A percentile compares a stretch with the other conserved stretches of the same genome.
phyloP scores from a whole-genome alignment of 2,797 vertebrate genomes.

The Naso thynnoides region DNA sequence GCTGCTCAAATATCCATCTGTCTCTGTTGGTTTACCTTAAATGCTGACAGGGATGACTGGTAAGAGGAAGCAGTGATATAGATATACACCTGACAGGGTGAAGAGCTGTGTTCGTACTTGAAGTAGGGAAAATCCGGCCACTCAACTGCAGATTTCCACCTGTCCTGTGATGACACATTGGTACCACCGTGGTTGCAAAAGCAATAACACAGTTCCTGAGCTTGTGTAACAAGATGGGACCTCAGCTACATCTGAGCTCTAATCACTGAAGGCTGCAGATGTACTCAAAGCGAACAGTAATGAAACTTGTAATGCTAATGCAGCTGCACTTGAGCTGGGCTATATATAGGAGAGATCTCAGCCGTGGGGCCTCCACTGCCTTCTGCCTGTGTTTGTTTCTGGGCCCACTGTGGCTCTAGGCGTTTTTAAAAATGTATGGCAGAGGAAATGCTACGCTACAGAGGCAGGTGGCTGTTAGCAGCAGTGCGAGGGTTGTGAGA shows the following conservation, averaged over 20 bases:
- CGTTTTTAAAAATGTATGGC: constrained; percentile 72
- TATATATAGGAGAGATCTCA: constrained; percentile 76
- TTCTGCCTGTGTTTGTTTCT: constrained; percentile 65
- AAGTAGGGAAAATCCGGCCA: neutral
- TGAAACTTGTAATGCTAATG: constrained; percentile 73
- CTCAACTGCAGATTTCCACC: constrained; percentile 4
- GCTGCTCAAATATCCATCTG: no score
- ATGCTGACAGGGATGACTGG: constrained; percentile 1
- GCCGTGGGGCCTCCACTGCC: constrained; percentile 59
- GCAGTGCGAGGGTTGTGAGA: constrained; percentile 60
- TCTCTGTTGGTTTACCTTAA: constrained; percentile 19
- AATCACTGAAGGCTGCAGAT: constrained; percentile 45
- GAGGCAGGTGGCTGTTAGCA: constrained; percentile 65
- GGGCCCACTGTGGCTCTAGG: constrained; percentile 48
- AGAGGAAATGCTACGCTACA: constrained; percentile 61
- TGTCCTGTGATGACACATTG: constrained; percentile 5
- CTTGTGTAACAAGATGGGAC: constrained; percentile 6
- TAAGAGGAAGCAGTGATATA: constrained; percentile 4
- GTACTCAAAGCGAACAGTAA: constrained; percentile 44
- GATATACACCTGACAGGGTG: constrained; percentile 15
- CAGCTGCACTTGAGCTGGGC: constrained; percentile 67
- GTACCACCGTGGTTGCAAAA: constrained; percentile 5
- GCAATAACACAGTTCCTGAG: constrained; percentile 10
- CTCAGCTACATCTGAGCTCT: constrained; percentile 18
- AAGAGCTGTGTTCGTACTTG: constrained; percentile 13